Evolutionary conservation across 2,797 vertebrate genomes (phyloP).

Genomic region (Podarcis siculus): DNA sequence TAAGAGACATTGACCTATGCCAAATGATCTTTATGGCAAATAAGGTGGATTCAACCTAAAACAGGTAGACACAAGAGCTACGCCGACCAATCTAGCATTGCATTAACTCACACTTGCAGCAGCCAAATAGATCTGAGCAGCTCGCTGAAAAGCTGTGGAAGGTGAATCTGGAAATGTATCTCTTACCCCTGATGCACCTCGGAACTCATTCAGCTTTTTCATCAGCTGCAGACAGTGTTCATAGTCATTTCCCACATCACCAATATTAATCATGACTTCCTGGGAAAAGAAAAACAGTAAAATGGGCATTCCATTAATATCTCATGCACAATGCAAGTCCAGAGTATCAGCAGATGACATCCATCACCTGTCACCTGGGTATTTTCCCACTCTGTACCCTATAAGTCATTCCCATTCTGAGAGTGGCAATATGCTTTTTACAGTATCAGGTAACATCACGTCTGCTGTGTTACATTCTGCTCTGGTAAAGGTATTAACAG

Average conservation of each 20-base stretch:
- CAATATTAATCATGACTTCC: conserved; percentile 87
- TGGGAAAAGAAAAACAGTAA: conserved; percentile 62
- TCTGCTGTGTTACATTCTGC: background rate
- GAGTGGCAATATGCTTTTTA: background rate
- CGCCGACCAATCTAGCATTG: background rate
- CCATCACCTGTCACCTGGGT: background rate
- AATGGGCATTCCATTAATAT: conserved; percentile 23
- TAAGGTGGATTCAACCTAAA: background rate
- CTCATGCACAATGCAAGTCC: background rate
- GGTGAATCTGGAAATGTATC: conserved; percentile 7
- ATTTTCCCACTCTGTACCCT: background rate
- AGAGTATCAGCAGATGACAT: background rate
- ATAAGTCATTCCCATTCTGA: background rate
- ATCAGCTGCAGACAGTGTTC: conserved; percentile 88
- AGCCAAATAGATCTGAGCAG: background rate
- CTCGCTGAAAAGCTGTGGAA: conserved; percentile 9
- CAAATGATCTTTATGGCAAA: background rate
- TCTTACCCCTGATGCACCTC: conserved; percentile 82
- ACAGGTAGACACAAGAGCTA: background rate
- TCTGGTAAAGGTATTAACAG: background rate
- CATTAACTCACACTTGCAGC: background rate
- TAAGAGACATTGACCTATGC: background rate
- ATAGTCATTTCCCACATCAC: conserved; percentile 86
- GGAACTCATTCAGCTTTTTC: conserved; percentile 84
- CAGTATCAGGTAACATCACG: background rate